Base-by-base conservation (phyloP, 2,888 invertebrate species). In the Rhagonycha fulva region DNA sequence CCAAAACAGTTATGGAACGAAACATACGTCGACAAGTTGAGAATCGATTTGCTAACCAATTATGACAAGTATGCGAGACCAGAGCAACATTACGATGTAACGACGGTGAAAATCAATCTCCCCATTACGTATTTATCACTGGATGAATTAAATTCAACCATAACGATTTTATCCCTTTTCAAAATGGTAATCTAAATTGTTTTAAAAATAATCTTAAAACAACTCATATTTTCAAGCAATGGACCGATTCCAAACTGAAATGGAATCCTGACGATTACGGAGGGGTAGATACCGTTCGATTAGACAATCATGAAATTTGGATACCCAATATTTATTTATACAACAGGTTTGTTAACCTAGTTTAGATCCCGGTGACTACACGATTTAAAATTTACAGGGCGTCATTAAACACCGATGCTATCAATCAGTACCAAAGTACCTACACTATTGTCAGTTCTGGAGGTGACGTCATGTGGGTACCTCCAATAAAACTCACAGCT, bases 301-400 rank as follows among this genome's bases (percentile, higher is more conserved):
- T 93, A 83, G 91, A 91, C 9, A 91, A 92, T 76, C 93, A 92
- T 86, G 94, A 94, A 84, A 89, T 95, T 81, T 96, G 96, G 94
- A 91, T 91, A 86, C 96, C 95, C 4, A 95, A 94, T 86, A 89
- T 95, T 77, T 90, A 90, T 77, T 89, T 94, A 12, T 92, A 93
- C 81, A 95, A 95, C 87, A 91, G 92, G 87, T 92, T 63, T 68
- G 14, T 10, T 14, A 24, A 24, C 10, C 26, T 10, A 5, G 47
- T 9, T 47, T 60, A 9, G 28, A 24, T 14, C 19, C 62, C 0
- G 12, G 19, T 19, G 2, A 2, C 19, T 19, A 2, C 19, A 19
- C 19, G 19, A 2, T 19, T 2, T 19, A 19, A 19, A 19, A 14
- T 62, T 70, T 73, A 10, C 28, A 76, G 70, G 62, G 76, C 47